Evolutionary conservation across 2,888 invertebrate species (phyloP).

Genomic region (Eubasilissa splendida): DNA sequence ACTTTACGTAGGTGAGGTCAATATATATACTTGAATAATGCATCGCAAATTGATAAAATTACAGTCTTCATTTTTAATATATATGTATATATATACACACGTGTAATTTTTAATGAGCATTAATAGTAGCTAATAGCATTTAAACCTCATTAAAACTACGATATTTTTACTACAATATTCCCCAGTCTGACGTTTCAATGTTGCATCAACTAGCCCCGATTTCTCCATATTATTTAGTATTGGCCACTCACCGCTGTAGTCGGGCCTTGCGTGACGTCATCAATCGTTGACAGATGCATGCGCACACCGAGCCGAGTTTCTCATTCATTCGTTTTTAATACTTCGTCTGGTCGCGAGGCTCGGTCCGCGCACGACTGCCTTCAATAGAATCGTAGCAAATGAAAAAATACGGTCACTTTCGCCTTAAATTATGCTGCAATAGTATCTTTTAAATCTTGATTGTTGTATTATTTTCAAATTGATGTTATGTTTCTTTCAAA

Average conservation of each 20-base stretch:
- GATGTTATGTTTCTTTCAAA: slow-evolving; percentile 45
- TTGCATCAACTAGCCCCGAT: slow-evolving; percentile 16
- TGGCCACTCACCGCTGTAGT: not conserved
- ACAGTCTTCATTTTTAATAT: too few relatives aligned
- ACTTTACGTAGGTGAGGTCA: too few relatives aligned
- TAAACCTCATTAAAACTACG: too few relatives aligned
- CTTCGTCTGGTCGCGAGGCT: slow-evolving; percentile 42
- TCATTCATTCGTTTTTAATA: slow-evolving; percentile 51
- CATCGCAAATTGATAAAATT: too few relatives aligned
- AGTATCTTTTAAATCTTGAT: slow-evolving; percentile 25
- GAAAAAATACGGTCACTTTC: slow-evolving; percentile 41
- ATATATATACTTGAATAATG: too few relatives aligned
- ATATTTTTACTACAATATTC: too few relatives aligned
- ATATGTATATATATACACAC: too few relatives aligned
- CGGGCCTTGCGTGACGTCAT: slow-evolving; percentile 48
- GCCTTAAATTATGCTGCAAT: slow-evolving; percentile 19
- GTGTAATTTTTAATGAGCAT: too few relatives aligned
- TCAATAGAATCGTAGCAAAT: slow-evolving; percentile 36
- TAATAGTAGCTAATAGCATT: too few relatives aligned
- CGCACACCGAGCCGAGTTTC: slow-evolving; percentile 41
- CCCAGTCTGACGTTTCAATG: not conserved
- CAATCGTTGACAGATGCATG: slow-evolving; percentile 56
- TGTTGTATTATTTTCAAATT: slow-evolving; percentile 25
- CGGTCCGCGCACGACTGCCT: slow-evolving; percentile 40
- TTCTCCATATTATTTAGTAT: not conserved